phyloP scores from a whole-genome alignment of 2,888 invertebrate genomes.

The Theristus sp. region DNA sequence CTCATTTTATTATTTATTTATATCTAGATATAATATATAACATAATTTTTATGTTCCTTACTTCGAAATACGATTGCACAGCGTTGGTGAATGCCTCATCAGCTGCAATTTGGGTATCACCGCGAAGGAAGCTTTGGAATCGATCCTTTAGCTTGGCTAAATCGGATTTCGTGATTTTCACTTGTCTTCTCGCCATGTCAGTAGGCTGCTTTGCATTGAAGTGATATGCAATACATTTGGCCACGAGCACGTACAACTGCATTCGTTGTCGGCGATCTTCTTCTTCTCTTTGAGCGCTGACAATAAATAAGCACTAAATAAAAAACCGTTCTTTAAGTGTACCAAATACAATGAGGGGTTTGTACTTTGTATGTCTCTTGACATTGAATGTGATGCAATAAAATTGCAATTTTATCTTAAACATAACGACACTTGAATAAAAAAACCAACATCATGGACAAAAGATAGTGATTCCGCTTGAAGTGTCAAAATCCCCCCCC shows the following conservation, averaged over 20 bases:
- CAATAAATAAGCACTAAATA: no score
- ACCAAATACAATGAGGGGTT: no score
- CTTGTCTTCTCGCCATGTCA: constrained; percentile 79
- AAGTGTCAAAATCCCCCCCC: no score
- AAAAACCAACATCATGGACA: no score
- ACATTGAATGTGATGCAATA: no score
- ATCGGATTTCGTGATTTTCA: constrained; percentile 75
- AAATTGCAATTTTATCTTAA: no score
- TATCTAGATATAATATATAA: no score
- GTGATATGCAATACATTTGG: constrained; percentile 79
- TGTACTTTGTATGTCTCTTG: no score
- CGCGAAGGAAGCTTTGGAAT: constrained; percentile 86
- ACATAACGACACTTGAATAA: no score
- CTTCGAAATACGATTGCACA: constrained; percentile 67
- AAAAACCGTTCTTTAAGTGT: no score
- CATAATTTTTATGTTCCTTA: background rate
- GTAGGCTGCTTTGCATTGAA: constrained; percentile 96
- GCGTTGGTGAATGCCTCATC: constrained; percentile 98
- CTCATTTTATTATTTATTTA: no score
- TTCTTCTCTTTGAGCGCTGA: constrained; percentile 76
- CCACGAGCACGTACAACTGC: constrained; percentile 93
- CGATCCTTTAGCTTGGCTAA: constrained; percentile 76
- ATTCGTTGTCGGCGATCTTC: constrained; percentile 82
- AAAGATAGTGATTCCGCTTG: no score
- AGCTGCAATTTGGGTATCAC: constrained; percentile 91